Conservation (phyloP, 2,113 vertebrate genomes). For the Amphilophus citrinellus region DNA sequence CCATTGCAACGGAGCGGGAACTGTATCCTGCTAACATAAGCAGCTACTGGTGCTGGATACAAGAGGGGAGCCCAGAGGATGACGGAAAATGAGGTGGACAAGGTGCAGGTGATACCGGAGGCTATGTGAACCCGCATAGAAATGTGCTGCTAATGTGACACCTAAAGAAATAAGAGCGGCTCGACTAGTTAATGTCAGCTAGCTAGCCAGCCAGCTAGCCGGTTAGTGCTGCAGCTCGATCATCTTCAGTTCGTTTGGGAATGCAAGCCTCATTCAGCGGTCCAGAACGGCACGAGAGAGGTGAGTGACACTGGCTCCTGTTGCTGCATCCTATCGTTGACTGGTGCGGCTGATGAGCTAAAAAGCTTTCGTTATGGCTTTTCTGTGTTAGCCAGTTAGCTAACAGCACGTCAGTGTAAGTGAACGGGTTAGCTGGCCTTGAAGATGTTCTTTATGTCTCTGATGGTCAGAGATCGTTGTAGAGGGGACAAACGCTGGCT, state of each 20-base stretch:
- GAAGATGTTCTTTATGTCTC: not conserved
- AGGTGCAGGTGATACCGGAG: not conserved
- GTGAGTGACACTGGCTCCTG: slow-evolving; percentile 41
- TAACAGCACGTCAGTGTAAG: slow-evolving; percentile 7
- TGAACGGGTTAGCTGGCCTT: not conserved
- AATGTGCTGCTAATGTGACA: slow-evolving; percentile 47
- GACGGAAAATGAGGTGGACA: slow-evolving; percentile 20
- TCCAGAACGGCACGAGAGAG: slow-evolving; percentile 21
- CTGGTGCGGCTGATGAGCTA: not conserved
- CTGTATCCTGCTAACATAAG: slow-evolving; percentile 2
- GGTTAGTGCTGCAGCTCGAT: not conserved
- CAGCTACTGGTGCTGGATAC: not conserved
- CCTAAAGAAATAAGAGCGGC: slow-evolving; percentile 9
- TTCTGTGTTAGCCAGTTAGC: slow-evolving; percentile 37
- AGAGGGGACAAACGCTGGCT: not conserved
- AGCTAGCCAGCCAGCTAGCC: slow-evolving; percentile 22
- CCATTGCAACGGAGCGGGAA: not conserved
- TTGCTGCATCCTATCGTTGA: not conserved
- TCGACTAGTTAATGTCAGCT: slow-evolving; percentile 35
- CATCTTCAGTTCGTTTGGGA: not conserved
- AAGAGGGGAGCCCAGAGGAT: not conserved
- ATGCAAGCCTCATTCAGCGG: not conserved
- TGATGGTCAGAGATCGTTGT: not conserved
- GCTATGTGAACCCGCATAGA: slow-evolving; percentile 13
- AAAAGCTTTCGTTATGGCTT: not conserved